Percentiles rank a stretch among this genome's conserved stretches.
Evolutionary conservation across 2,797 vertebrate species (phyloP).

Genomic region (Pangasius krempfi): DNA sequence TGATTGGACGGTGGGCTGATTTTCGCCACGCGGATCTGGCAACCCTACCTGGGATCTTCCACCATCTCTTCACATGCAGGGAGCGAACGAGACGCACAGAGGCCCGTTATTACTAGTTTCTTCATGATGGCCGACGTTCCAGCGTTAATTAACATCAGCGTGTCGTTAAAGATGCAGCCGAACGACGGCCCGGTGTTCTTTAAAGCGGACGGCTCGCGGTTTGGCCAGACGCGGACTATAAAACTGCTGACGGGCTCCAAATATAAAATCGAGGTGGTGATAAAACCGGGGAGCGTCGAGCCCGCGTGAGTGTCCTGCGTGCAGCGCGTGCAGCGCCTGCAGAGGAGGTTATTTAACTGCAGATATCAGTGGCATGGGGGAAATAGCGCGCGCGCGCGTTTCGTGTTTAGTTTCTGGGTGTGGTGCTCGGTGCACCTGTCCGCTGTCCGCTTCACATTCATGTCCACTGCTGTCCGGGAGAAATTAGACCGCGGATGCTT

Average conservation of each 20-base stretch:
- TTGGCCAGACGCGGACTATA: conserved; percentile 95
- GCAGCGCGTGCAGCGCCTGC: not conserved
- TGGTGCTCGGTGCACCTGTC: conserved; percentile 25
- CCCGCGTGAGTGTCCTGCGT: conserved; percentile 82
- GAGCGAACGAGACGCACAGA: not conserved
- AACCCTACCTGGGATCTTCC: conserved; percentile 28
- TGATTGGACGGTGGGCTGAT: not conserved
- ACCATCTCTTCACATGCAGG: conserved; percentile 39
- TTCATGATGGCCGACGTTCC: conserved; percentile 88
- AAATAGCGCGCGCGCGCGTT: not conserved
- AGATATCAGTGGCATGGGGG: not conserved
- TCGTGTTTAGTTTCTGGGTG: not conserved
- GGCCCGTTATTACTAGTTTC: not conserved
- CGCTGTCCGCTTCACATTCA: not conserved
- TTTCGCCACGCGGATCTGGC: not conserved
- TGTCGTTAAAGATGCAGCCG: conserved; percentile 91
- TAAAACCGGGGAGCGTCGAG: conserved; percentile 86
- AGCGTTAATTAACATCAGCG: conserved; percentile 83
- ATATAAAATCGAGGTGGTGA: conserved; percentile 90
- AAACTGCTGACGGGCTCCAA: conserved; percentile 96
- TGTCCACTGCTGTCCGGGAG: not conserved
- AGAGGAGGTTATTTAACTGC: not conserved
- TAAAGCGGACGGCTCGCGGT: conserved; percentile 95
- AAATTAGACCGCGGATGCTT: not conserved
- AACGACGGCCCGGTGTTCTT: conserved; percentile 95